Base-by-base conservation (phyloP, 2,797 vertebrate genomes). In the Anomalospiza imberbis region DNA sequence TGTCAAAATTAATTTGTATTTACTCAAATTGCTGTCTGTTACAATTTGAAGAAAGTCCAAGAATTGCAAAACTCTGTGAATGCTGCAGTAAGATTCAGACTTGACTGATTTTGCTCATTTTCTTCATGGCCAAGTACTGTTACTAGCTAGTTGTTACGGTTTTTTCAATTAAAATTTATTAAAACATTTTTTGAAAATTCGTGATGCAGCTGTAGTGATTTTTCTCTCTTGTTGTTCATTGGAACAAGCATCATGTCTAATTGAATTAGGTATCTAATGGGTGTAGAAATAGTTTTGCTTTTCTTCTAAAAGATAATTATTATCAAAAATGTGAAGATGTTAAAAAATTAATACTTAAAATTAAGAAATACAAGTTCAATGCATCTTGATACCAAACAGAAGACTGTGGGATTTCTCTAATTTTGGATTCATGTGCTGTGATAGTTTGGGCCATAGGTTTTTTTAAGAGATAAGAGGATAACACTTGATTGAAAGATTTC, bases 131-230 rank as follows among this genome's bases (percentile, higher is more conserved):
- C 34, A 67, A 9, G 38, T 89, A 9, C 42, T 81, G 7, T 61
- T 74, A 61, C 7, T 68, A 65, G 32, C 11, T 74, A 34, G 8
- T 83, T 71, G 7, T 40, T 75, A 22, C 0, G 0, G 1, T 50
- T 29, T 94, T 90, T 66, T 32, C 48, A 82, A 15, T 79, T 85
- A 53, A 67, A 94, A 90, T 36, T 7, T 14, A 17, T 38, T 36
- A 36, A 79, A 47, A 31, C 2, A 17, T 67, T 24, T 75, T 70
- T 58, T 88, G 15, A 70, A 38, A 72, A 40, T 21, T 47, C 20
- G 2, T 1, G 10, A 4, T 65, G 47, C 9, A 58, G 3, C 53
- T 82, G 2, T 61, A 72, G 77, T 51, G 38, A 61, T 60, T 18
- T 81, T 91, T 66, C 14, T 61, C 3, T 79, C 45, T 76, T 76